These are phyloP conservation scores for Tipula helvola DNA, from an alignment of 2,888 invertebrate species.

Conservation along the genomic window DNA sequence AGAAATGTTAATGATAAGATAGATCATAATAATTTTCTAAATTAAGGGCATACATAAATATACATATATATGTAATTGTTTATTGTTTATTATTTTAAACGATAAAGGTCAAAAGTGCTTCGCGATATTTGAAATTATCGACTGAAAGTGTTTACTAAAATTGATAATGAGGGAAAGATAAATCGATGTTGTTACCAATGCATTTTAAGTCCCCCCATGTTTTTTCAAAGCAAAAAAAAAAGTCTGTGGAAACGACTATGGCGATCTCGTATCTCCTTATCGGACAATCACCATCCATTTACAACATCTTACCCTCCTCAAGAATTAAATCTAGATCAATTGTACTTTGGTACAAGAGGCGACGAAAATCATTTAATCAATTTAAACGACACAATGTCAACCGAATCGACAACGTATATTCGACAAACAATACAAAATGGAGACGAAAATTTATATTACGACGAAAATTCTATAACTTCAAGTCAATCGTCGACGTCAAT, in stretches of 20 bases:
- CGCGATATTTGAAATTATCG: too few relatives aligned
- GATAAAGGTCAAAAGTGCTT: too few relatives aligned
- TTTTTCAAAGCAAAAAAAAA: conserved; percentile 28
- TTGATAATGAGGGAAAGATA: conserved; percentile 36
- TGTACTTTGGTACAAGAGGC: conserved; percentile 14
- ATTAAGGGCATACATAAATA: too few relatives aligned
- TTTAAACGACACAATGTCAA: background rate
- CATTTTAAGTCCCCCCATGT: conserved; percentile 37
- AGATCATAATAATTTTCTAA: too few relatives aligned
- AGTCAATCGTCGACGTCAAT: background rate
- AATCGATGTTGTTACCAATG: conserved; percentile 38
- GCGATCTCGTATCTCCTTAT: conserved; percentile 33
- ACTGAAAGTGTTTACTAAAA: conserved; percentile 13
- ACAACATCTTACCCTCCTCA: conserved; percentile 14
- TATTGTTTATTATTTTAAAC: too few relatives aligned
- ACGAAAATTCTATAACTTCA: background rate
- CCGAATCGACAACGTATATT: background rate
- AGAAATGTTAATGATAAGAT: too few relatives aligned
- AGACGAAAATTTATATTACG: background rate
- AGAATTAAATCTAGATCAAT: conserved; percentile 22
- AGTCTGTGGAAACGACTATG: conserved; percentile 27
- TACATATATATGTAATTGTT: too few relatives aligned
- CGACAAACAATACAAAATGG: background rate
- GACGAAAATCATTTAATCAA: conserved; percentile 7
- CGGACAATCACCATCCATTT: conserved; percentile 12